phyloP scores from a whole-genome alignment of 2,888 invertebrate species.

The Gastrophysa polygoni region DNA sequence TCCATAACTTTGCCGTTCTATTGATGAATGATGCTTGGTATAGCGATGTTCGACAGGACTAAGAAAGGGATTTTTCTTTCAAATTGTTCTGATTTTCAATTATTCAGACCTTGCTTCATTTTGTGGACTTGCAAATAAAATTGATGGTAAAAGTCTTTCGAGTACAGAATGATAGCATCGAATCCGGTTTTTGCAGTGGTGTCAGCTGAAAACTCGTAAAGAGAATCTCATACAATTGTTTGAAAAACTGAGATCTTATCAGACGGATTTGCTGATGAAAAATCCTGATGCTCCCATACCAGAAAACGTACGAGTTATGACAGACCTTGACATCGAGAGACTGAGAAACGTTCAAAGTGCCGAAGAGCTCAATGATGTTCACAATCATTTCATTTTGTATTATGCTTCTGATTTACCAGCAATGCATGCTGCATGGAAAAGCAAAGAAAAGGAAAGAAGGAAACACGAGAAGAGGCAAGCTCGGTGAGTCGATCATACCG shows the following conservation, averaged over 20 bases:
- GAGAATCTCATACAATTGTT: slow-evolving; percentile 80
- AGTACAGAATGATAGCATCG: too few species aligned
- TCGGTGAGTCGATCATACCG: slow-evolving; percentile 28
- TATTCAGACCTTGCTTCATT: too few species aligned
- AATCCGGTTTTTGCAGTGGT: slow-evolving; percentile 67
- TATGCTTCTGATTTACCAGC: slow-evolving; percentile 84
- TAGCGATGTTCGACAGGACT: too few species aligned
- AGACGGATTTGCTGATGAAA: slow-evolving; percentile 80
- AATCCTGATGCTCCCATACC: slow-evolving; percentile 85
- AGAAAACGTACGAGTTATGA: slow-evolving; percentile 80
- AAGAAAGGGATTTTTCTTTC: too few species aligned
- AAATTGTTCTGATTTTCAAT: too few species aligned
- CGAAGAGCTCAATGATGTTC: slow-evolving; percentile 92
- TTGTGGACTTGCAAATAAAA: too few species aligned
- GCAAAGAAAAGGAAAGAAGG: slow-evolving; percentile 70
- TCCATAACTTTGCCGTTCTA: too few species aligned
- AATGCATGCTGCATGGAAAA: slow-evolving; percentile 77
- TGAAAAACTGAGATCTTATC: slow-evolving; percentile 91
- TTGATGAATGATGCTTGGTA: too few species aligned
- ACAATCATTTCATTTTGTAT: slow-evolving; percentile 91
- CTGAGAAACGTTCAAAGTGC: slow-evolving; percentile 78
- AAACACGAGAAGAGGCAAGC: slow-evolving; percentile 61
- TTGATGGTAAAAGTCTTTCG: too few species aligned
- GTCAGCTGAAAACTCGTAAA: slow-evolving; percentile 85
- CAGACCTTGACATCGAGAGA: slow-evolving; percentile 83